These are phyloP conservation scores for Bos indicus DNA, from an alignment of 2,113 vertebrate species.

Conservation along the genomic window DNA sequence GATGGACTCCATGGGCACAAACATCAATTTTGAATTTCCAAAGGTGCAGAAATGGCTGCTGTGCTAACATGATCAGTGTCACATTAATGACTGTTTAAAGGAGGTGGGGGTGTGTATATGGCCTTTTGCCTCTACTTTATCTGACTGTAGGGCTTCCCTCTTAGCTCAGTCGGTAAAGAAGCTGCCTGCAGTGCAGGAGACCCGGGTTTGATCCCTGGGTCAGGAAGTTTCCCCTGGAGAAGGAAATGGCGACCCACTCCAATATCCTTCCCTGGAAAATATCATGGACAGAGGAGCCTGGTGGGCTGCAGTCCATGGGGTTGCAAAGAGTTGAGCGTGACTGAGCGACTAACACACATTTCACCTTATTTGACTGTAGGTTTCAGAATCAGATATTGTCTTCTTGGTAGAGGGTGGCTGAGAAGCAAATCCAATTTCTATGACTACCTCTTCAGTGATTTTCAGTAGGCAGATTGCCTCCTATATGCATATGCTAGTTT, in stretches of 20 bases:
- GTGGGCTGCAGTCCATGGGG: neutral
- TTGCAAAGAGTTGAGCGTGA: neutral
- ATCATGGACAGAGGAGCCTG: neutral
- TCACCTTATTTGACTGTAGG: neutral
- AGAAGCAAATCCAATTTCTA: neutral
- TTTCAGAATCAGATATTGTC: neutral
- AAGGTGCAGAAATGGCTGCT: neutral
- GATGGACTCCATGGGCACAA: neutral
- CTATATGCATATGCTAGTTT: neutral
- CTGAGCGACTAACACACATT: neutral
- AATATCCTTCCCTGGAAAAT: neutral
- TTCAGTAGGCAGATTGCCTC: neutral
- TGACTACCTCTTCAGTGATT: neutral
- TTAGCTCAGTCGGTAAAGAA: neutral
- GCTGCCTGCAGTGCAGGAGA: neutral
- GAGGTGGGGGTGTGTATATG: neutral
- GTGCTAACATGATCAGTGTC: neutral
- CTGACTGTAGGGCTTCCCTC: neutral
- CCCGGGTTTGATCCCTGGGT: rapidly evolving
- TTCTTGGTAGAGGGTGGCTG: neutral
- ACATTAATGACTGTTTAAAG: neutral
- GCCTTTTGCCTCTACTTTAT: neutral
- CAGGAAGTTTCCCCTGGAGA: neutral
- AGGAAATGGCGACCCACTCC: neutral
- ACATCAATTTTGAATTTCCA: neutral